Evolutionary conservation across 1,140 invertebrate species (phyloP), one percentile per base, ranked within the genome.

Genomic region (Brachionus sp.): DNA sequence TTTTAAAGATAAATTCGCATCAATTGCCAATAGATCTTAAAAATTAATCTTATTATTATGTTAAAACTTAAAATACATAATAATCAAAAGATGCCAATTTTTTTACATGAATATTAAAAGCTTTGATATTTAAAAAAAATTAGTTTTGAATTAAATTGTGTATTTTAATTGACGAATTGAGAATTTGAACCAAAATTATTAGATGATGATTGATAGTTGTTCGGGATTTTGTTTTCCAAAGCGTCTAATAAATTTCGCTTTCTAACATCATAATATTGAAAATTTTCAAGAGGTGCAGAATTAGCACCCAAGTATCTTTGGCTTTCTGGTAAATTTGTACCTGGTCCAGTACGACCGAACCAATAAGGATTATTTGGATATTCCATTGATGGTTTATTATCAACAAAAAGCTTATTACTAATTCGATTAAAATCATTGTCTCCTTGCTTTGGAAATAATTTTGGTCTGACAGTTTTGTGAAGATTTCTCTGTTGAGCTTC

Each of bases 281-380:
- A 70, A 23, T 70, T 70, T n/a, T 70, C 66, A 70, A 42, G 33
- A 6, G 66, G 66, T 37, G 66, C 66, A 42, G 66, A 70, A 70
- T 19, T 39, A 19, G 66, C 7, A 3, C 33, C 70, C 5, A 25
- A 46, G 25, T 46, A 25, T 75, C 10, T 29, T 75, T 37, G 68
- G 23, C 44, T 46, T 29, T 46, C 44, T 13, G 19, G 19, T 10
- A 19, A n/a, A 25, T 35, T n/a, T 12, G 16, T 39, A 42, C 37
- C 25, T 25, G 77, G 77, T 39, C 77, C 77, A 16, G 77, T 13
- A 29, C 77, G 6, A 23, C 77, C 77, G 35, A 80, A 80, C 77
- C 77, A 80, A 29, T 80, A 80, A 62, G 77, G 77, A 44, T 80
- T 80, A 44, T 80, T 80, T 23, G 77, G 77, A 57, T 37, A 7